Percentiles rank a stretch among this genome's conserved stretches.
These are phyloP conservation scores for Hirtodrosophila duncani DNA, from an alignment of 2,888 invertebrate species.

Conservation along the genomic window DNA sequence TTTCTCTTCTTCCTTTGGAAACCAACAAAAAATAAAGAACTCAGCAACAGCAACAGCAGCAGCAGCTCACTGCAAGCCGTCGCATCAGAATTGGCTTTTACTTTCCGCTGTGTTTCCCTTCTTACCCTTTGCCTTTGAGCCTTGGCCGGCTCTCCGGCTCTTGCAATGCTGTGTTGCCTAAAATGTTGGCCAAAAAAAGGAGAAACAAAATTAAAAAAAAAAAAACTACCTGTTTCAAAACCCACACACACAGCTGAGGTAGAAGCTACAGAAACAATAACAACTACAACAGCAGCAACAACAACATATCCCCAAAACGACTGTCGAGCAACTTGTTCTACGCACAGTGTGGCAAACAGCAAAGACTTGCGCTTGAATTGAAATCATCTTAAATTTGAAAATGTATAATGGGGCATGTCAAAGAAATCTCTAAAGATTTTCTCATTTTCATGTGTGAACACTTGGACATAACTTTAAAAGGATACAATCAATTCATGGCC, in stretches of 20 bases:
- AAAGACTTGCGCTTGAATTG: no score
- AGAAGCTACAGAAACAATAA: conserved; percentile 9
- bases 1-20: conserved; percentile 24
- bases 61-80: not conserved
- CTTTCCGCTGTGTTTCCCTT: conserved; percentile 45
- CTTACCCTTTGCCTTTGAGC: conserved; percentile 18
- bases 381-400: no score
- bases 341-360: conserved; percentile 21
- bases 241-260: conserved; percentile 58
- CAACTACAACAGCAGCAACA: conserved; percentile 4
- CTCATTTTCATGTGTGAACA: no score
- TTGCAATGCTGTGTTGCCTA: conserved; percentile 51
- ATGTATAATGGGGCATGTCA: no score
- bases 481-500: no score
- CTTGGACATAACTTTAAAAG: no score
- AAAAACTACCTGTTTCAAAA: conserved; percentile 62
- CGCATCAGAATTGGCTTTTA: conserved; percentile 51
- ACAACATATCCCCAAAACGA: conserved; percentile 18
- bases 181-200: conserved; percentile 63
- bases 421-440: no score
- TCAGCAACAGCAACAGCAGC: conserved; percentile 1
- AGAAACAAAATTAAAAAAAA: conserved; percentile 17
- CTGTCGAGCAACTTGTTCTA: conserved; percentile 24
- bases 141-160: no score
- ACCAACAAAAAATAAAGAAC: not conserved